phyloP scores from a whole-genome alignment of 2,888 invertebrate genomes.

The Sclerodermus sp. region DNA sequence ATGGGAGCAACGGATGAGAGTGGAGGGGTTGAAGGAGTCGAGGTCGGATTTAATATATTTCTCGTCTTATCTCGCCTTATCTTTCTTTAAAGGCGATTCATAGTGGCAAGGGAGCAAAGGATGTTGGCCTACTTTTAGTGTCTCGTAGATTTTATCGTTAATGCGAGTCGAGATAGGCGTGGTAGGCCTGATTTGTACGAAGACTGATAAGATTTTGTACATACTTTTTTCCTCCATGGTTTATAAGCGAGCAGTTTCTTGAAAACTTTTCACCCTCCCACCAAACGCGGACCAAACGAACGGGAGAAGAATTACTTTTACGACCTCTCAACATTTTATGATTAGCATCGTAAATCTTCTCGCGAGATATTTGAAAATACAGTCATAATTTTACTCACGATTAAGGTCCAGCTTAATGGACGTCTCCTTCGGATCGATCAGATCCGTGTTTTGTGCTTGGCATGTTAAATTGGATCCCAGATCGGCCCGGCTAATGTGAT shows the following conservation, averaged over 20 bases:
- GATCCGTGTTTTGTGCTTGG: constrained; percentile 82
- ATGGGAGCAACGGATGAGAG: constrained; percentile 19
- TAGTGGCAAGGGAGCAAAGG: constrained; percentile 33
- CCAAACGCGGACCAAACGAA: too few relatives aligned
- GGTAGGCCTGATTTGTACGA: constrained; percentile 40
- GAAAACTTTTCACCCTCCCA: too few relatives aligned
- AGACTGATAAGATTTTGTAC: constrained; percentile 39
- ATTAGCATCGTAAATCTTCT: too few relatives aligned
- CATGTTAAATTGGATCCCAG: constrained; percentile 86
- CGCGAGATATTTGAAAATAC: not conserved
- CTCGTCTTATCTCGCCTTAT: constrained; percentile 37
- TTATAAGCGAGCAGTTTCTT: constrained; percentile 2
- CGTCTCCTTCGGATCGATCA: constrained; percentile 78
- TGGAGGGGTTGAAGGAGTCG: constrained; percentile 9
- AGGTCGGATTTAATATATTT: constrained; percentile 40
- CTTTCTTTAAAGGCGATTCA: constrained; percentile 37
- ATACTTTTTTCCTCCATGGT: constrained; percentile 21
- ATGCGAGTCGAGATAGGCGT: constrained; percentile 39
- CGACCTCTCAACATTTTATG: too few relatives aligned
- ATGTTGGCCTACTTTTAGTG: constrained; percentile 35
- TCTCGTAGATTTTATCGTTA: constrained; percentile 44
- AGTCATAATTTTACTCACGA: constrained; percentile 64
- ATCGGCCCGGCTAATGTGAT: constrained; percentile 75
- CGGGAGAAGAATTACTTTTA: too few relatives aligned
- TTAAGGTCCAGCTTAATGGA: constrained; percentile 77